Base-by-base conservation (phyloP, 2,888 invertebrate genomes). In the Ernsta delagoae region DNA sequence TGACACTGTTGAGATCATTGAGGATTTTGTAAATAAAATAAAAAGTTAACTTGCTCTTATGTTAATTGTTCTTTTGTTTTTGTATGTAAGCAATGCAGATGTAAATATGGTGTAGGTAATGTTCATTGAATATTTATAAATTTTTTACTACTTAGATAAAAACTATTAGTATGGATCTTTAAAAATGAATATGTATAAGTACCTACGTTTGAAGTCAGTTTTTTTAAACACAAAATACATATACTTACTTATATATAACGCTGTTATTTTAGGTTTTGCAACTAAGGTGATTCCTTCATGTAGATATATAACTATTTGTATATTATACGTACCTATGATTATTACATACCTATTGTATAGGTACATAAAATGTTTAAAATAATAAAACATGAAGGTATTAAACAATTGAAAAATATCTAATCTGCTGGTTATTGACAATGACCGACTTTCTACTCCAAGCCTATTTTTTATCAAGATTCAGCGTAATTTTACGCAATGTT, bases 401-500 rank as follows among this genome's bases (percentile, higher is more conserved):
- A 66, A 66, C 53, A 60, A 66, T 66, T 66, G 65, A 53, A 34
- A 60, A 66, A 66, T 60, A 66, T 66, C 43, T 66, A 60, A 60
- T 66, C 66, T 53, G 60, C 34, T 59, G 8, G 39, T 66, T 54
- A 56, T 65, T 79, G 83, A 82, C 88, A 85, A 75, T 89, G 90
- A 88, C 89, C 88, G 71, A 80, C 87, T 89, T 90, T 88, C 84
- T 81, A 85, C 73, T 67, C 34, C 57, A 43, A 71, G 70, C 67
- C 76, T 72, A 16, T 78, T 81, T 83, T 83, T 80, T 81, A 77
- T 78, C 74, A 75, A 72, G 69, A 64, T 68, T 41, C 59, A 62
- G 64, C 61, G 69, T 74, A 77, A 75, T 72, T 60, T 66, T 66
- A 34, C 54, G 43, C 60, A 66, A 66, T 60, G 39, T 39, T 54